phyloP scores from a whole-genome alignment of 2,797 vertebrate species.

The Ptychobarbus kaznakovi region DNA sequence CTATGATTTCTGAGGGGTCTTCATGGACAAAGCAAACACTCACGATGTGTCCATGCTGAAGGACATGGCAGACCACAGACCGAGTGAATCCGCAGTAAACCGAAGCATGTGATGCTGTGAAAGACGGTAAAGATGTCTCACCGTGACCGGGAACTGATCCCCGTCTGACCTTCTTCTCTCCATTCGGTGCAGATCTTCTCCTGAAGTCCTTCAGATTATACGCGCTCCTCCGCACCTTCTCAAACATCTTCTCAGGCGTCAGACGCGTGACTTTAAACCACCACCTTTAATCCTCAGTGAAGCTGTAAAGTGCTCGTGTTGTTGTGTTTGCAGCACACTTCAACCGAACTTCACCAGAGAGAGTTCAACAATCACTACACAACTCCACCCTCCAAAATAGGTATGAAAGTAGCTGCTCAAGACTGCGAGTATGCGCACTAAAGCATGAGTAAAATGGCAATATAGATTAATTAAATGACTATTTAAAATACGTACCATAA shows the following conservation, averaged over 20 bases:
- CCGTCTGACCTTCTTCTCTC: slow-evolving; percentile 18
- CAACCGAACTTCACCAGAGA: not conserved
- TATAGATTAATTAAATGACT: not conserved
- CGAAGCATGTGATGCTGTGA: not conserved
- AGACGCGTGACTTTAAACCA: not conserved
- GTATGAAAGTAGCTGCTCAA: not conserved
- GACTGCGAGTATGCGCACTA: not conserved
- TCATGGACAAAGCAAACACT: not conserved
- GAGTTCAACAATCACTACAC: not conserved
- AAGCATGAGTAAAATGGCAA: not conserved
- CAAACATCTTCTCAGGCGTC: slow-evolving; percentile 66
- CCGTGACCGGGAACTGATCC: slow-evolving; percentile 7
- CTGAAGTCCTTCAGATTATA: slow-evolving; percentile 70
- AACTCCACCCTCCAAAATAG: not conserved
- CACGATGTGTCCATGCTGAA: not conserved
- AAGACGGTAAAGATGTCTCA: not conserved
- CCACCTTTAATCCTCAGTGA: not conserved
- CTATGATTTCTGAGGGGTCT: not conserved
- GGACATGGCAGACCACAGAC: not conserved
- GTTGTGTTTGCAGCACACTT: slow-evolving; percentile 6
- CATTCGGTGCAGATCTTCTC: slow-evolving; percentile 57
- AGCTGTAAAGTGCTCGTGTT: not conserved
- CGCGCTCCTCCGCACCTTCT: slow-evolving; percentile 67
- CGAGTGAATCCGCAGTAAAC: no score
- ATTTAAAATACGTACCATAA: not conserved